These are phyloP conservation scores for Takifugu ocellatus DNA, from an alignment of 2,797 vertebrate species.

Conservation along the genomic window DNA sequence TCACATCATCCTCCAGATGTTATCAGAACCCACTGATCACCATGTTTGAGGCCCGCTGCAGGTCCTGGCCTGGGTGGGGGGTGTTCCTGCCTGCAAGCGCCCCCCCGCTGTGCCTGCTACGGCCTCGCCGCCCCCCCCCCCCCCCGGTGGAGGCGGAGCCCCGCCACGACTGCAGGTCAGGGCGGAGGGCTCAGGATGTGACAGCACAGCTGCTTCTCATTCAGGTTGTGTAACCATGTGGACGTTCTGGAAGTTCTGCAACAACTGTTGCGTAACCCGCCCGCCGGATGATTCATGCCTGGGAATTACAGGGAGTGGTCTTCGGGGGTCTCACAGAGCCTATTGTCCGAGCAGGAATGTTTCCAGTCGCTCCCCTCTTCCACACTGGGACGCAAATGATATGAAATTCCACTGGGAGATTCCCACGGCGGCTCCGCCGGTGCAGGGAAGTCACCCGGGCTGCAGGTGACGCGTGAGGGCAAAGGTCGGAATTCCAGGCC, in stretches of 20 bases:
- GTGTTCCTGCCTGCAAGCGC: too few species aligned
- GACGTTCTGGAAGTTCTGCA: conserved; percentile 13
- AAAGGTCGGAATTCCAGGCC: conserved; percentile 17
- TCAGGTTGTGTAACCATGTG: conserved; percentile 36
- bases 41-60: too few species aligned
- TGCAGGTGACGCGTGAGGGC: conserved; percentile 8
- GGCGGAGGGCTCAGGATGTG: not conserved
- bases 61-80: too few species aligned
- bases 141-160: too few species aligned
- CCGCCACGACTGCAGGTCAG: too few species aligned
- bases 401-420: conserved; percentile 43
- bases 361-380: conserved; percentile 61
- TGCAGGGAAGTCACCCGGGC: not conserved
- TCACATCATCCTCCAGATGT: too few species aligned
- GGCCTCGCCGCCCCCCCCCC: too few species aligned
- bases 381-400: conserved; percentile 43
- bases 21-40: too few species aligned
- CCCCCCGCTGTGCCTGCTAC: too few species aligned
- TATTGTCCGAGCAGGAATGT: conserved; percentile 67
- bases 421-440: conserved; percentile 33
- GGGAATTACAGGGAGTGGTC: conserved; percentile 57
- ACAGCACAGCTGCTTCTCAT: conserved; percentile 11
- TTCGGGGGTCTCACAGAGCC: conserved; percentile 56
- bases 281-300: conserved; percentile 29
- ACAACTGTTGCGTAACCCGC: conserved; percentile 51